Evolutionary conservation across 2,113 vertebrate species (phyloP).

Genomic region (Setophaga coronata): DNA sequence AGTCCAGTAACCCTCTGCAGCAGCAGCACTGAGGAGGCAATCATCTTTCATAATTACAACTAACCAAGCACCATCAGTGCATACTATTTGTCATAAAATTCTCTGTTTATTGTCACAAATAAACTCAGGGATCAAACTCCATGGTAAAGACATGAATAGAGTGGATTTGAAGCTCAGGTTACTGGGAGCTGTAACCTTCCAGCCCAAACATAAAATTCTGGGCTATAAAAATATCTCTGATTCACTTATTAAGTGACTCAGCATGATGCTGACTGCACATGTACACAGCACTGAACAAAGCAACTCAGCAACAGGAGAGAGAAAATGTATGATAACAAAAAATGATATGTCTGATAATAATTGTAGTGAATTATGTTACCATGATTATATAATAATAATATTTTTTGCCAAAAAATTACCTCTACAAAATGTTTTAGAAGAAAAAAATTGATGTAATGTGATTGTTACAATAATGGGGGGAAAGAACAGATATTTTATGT

Average conservation of each 20-base stretch:
- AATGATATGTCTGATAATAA: not conserved
- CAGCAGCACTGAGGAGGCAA: not conserved
- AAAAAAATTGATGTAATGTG: not conserved
- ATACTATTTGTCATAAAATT: not conserved
- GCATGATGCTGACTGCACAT: not conserved
- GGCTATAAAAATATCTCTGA: not conserved
- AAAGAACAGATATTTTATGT: not conserved
- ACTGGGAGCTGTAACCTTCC: not conserved
- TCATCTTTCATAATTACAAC: conserved; percentile 27
- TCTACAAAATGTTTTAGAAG: not conserved
- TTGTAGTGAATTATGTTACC: not conserved
- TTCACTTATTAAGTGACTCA: conserved; percentile 31
- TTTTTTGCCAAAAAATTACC: not conserved
- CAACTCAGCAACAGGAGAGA: not conserved
- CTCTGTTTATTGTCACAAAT: conserved; percentile 5
- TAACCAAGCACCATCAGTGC: not conserved
- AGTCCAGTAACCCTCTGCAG: conserved; percentile 25
- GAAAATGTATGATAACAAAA: not conserved
- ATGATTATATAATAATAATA: not conserved
- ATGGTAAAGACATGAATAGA: not conserved
- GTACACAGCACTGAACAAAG: not conserved
- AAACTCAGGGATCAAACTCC: conserved; percentile 7
- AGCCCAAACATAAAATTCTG: not conserved
- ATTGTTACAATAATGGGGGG: not conserved
- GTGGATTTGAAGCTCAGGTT: not conserved